Percentiles rank a stretch among this genome's conserved stretches.
Conservation (phyloP, 2,888 invertebrate species). For the Hirtodrosophila trivittata region DNA sequence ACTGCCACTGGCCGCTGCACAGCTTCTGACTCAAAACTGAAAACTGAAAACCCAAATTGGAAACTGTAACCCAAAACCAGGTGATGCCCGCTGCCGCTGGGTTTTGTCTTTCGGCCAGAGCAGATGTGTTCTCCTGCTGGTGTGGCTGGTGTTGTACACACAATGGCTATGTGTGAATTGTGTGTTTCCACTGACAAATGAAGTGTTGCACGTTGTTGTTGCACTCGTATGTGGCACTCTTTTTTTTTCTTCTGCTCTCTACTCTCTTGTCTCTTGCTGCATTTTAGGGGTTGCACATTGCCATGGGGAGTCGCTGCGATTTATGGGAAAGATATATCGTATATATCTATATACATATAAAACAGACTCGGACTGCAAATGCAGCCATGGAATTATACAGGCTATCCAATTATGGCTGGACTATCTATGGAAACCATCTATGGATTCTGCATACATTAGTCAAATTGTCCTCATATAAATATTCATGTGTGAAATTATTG, state of each 20-base stretch:
- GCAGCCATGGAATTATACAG: too few relatives aligned
- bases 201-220: slow-evolving; percentile 54
- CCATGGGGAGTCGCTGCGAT: slow-evolving; percentile 56
- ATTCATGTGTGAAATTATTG: too few relatives aligned
- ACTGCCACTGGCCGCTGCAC: slow-evolving; percentile 47
- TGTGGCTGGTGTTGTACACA: slow-evolving; percentile 14
- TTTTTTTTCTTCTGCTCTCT: slow-evolving; percentile 18
- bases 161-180: slow-evolving; percentile 34
- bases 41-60: slow-evolving; percentile 18
- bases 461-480: background rate
- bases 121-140: slow-evolving; percentile 65
- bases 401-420: slow-evolving; percentile 24
- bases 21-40: slow-evolving; percentile 14
- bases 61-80: slow-evolving; percentile 39
- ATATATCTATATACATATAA: background rate
- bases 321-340: slow-evolving; percentile 61
- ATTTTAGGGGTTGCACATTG: slow-evolving; percentile 55
- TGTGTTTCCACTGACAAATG: slow-evolving; percentile 65
- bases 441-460: slow-evolving; percentile 20
- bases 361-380: too few relatives aligned
- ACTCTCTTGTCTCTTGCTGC: slow-evolving; percentile 24
- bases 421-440: slow-evolving; percentile 21
- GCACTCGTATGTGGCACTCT: slow-evolving; percentile 39
- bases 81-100: slow-evolving; percentile 50
- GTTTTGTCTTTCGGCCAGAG: slow-evolving; percentile 37